phyloP scores from a whole-genome alignment of 2,888 invertebrate genomes.

The Thymelicus lineola region DNA sequence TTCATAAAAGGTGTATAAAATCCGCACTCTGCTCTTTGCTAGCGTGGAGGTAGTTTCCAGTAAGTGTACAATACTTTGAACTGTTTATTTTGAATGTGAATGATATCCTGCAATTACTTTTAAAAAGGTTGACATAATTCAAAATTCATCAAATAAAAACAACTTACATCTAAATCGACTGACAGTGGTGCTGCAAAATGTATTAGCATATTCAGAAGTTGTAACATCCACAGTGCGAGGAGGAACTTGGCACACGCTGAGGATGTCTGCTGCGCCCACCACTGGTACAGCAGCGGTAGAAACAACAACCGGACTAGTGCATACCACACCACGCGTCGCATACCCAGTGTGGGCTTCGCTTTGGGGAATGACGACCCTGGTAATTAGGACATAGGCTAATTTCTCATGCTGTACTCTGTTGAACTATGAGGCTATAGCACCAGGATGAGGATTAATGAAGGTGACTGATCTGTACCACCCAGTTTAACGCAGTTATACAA shows the following conservation, averaged over 20 bases:
- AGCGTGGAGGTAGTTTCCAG: too few species aligned
- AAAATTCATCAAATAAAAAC: not conserved
- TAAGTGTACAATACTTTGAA: too few species aligned
- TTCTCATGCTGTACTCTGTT: too few species aligned
- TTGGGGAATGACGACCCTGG: slow-evolving; percentile 96
- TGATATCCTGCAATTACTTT: too few species aligned
- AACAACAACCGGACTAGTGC: slow-evolving; percentile 93
- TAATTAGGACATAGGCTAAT: not conserved
- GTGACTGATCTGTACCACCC: too few species aligned
- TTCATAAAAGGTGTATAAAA: too few species aligned
- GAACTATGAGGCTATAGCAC: too few species aligned
- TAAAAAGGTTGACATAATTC: too few species aligned
- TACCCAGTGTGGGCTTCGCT: slow-evolving; percentile 96
- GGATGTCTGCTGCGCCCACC: slow-evolving; percentile 97
- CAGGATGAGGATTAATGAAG: too few species aligned
- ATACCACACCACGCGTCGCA: slow-evolving; percentile 93
- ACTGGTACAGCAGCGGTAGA: slow-evolving; percentile 93
- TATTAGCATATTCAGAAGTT: slow-evolving; percentile 86
- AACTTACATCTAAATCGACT: slow-evolving; percentile 82
- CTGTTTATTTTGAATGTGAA: too few species aligned
- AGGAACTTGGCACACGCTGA: slow-evolving; percentile 90
- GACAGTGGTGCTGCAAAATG: slow-evolving; percentile 78
- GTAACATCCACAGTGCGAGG: slow-evolving; percentile 91
- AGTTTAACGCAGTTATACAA: too few species aligned
- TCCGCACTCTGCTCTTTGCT: too few species aligned